These are phyloP conservation scores for Argyresthia goedartella DNA, from an alignment of 2,888 invertebrate genomes.

Conservation along the genomic window DNA sequence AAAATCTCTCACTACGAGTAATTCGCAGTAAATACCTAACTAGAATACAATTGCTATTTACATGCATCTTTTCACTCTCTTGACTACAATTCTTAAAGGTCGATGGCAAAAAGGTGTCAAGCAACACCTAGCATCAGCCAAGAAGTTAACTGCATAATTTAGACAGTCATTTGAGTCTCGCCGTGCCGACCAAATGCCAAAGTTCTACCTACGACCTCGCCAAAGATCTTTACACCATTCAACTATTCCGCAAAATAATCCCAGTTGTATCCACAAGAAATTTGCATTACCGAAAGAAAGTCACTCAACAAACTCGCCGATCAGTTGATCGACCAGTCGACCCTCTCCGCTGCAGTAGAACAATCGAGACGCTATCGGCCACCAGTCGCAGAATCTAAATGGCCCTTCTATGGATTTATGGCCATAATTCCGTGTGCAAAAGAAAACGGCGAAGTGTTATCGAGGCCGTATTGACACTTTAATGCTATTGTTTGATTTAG, in stretches of 20 bases:
- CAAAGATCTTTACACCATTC: constrained; percentile 18
- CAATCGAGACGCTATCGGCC: constrained; percentile 2
- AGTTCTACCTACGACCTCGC: constrained; percentile 22
- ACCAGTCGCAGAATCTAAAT: constrained; percentile 35
- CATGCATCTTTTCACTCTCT: constrained; percentile 4
- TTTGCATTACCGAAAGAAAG: not conserved
- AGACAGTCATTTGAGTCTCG: constrained; percentile 43
- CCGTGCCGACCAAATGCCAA: constrained; percentile 36
- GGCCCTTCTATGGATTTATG: constrained; percentile 48
- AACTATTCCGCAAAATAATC: constrained; percentile 6
- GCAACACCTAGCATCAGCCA: constrained; percentile 22
- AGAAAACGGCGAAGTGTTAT: constrained; percentile 66
- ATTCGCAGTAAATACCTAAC: not conserved
- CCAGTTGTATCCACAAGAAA: not conserved
- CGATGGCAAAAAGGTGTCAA: constrained; percentile 27
- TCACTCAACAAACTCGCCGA: not conserved
- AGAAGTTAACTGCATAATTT: constrained; percentile 53
- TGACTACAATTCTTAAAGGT: constrained; percentile 17
- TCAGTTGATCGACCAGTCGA: not conserved
- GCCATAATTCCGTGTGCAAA: constrained; percentile 59
- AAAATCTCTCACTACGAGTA: not conserved
- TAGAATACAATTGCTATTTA: not conserved
- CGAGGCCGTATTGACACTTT: constrained; percentile 66
- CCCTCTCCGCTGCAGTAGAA: not conserved
- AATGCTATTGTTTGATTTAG: constrained; percentile 71